These are phyloP conservation scores for Cheilosia grossa DNA, from an alignment of 2,888 invertebrate genomes.

Conservation along the genomic window DNA sequence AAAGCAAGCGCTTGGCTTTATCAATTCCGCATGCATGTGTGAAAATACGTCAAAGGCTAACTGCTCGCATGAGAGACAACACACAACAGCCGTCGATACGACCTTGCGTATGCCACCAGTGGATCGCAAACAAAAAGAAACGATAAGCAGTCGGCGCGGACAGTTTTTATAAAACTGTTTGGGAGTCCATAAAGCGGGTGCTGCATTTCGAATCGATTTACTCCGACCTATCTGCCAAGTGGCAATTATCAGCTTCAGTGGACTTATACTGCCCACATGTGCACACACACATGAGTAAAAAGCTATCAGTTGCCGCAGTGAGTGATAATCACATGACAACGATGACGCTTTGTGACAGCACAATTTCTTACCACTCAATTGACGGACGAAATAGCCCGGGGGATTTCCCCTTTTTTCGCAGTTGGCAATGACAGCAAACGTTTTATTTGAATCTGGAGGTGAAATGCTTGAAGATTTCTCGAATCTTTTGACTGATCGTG, in stretches of 20 bases:
- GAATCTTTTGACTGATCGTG: slow-evolving; percentile 12
- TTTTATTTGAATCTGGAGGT: background rate
- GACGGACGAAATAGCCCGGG: background rate
- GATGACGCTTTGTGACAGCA: slow-evolving; percentile 10
- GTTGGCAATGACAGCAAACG: background rate
- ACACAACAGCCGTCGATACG: slow-evolving; percentile 29
- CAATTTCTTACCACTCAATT: slow-evolving; percentile 4
- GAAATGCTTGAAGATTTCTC: slow-evolving; percentile 1
- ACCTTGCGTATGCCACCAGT: slow-evolving; percentile 51
- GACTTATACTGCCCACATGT: slow-evolving; percentile 24
- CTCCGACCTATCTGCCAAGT: slow-evolving; percentile 43
- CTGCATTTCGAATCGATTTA: slow-evolving; percentile 47
- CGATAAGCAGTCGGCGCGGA: background rate
- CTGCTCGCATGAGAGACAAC: background rate
- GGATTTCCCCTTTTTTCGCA: background rate
- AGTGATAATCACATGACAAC: slow-evolving; percentile 50
- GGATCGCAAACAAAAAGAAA: background rate
- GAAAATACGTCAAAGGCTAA: slow-evolving; percentile 27
- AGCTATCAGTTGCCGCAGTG: background rate
- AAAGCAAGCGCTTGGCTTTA: slow-evolving; percentile 18
- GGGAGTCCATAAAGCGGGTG: slow-evolving; percentile 21
- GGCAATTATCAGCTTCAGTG: slow-evolving; percentile 29
- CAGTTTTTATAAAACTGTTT: slow-evolving; percentile 36
- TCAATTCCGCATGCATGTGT: slow-evolving; percentile 30
- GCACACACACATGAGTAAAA: background rate